phyloP scores from a whole-genome alignment of 1,140 invertebrate genomes.

The Monochamus saltuarius region DNA sequence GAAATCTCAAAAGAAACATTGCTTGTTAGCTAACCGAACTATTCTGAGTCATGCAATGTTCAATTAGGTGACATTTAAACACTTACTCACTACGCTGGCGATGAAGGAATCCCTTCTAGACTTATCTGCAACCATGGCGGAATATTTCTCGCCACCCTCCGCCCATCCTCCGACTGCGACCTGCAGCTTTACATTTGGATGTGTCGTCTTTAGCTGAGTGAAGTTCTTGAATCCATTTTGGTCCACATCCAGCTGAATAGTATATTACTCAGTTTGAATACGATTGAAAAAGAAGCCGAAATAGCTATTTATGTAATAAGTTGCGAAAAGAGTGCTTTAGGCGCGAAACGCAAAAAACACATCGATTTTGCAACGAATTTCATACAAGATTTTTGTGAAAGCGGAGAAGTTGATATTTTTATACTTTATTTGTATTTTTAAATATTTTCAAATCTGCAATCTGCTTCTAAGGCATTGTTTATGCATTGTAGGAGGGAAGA shows the following conservation, averaged over 20 bases:
- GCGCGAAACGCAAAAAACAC: too few species aligned
- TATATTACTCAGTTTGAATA: too few species aligned
- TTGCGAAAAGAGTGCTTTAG: too few species aligned
- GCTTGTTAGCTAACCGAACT: constrained; percentile 1
- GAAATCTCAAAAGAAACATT: constrained; percentile 57
- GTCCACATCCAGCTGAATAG: constrained; percentile 74
- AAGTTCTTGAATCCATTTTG: constrained; percentile 82
- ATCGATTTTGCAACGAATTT: too few species aligned
- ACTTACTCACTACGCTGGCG: constrained; percentile 70
- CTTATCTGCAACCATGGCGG: constrained; percentile 71
- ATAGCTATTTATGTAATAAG: too few species aligned
- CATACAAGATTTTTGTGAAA: too few species aligned
- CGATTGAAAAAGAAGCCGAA: constrained; percentile 32
- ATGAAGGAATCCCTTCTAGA: constrained; percentile 71
- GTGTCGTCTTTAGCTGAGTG: constrained; percentile 67
- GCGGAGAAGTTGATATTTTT: too few species aligned
- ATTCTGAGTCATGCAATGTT: constrained; percentile 1
- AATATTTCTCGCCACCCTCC: constrained; percentile 84
- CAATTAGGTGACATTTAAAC: not conserved
- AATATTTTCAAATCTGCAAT: too few species aligned
- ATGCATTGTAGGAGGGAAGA: too few species aligned
- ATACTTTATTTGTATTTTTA: too few species aligned
- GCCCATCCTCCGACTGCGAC: constrained; percentile 87
- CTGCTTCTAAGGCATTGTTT: too few species aligned
- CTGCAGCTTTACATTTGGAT: constrained; percentile 74